Evolutionary conservation across 2,113 vertebrate species (phyloP).

Genomic region (Merops nubicus): DNA sequence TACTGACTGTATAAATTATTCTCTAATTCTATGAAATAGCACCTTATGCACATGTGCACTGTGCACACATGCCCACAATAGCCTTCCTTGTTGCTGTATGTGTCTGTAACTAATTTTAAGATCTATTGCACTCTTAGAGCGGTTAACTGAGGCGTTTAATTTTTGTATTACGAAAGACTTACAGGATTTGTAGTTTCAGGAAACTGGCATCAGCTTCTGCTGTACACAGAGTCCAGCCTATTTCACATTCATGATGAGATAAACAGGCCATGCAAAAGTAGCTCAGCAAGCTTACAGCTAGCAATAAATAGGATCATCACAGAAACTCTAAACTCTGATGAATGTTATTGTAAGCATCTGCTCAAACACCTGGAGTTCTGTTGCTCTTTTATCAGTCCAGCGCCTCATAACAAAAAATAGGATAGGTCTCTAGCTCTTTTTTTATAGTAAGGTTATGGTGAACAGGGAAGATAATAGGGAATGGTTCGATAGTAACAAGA

Average conservation of each 20-base stretch:
- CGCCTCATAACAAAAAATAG: not conserved
- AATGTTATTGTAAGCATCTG: not conserved
- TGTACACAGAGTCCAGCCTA: not conserved
- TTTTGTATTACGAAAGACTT: not conserved
- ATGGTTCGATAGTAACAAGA: not conserved
- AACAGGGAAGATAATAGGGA: not conserved
- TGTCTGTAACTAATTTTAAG: not conserved
- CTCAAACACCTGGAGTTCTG: not conserved
- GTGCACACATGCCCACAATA: not conserved
- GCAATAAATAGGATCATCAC: not conserved
- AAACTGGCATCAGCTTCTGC: not conserved
- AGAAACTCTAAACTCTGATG: not conserved
- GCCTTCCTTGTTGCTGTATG: not conserved
- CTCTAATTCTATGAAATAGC: not conserved
- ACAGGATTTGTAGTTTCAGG: not conserved
- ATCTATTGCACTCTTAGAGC: not conserved
- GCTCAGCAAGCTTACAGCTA: not conserved
- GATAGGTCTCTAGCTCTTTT: not conserved
- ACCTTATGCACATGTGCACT: accelerated
- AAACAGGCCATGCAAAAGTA: not conserved
- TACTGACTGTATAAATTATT: not conserved
- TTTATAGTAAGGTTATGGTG: not conserved
- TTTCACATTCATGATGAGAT: not conserved
- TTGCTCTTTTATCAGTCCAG: not conserved
- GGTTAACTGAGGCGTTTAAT: not conserved